These are phyloP conservation scores for Harpagus bidentatus DNA, from an alignment of 2,113 vertebrate species.

Conservation along the genomic window DNA sequence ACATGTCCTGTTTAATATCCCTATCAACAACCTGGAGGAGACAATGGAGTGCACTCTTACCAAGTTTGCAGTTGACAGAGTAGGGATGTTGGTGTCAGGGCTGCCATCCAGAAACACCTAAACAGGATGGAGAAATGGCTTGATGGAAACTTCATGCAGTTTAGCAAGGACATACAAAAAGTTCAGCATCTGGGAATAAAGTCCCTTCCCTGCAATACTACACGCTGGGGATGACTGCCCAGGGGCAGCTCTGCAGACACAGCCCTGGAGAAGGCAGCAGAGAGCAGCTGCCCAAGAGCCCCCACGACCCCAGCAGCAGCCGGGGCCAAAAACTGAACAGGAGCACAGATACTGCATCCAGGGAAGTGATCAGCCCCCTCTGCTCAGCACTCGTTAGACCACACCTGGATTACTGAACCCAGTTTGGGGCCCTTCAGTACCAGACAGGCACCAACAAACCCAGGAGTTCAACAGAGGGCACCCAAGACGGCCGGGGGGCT, in stretches of 20 bases:
- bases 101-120: not conserved
- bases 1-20: not conserved
- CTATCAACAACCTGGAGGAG: not conserved
- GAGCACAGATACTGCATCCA: not conserved
- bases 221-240: fast-evolving
- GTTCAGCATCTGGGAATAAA: not conserved
- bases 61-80: not conserved
- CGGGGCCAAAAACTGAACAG: not conserved
- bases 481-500: not conserved
- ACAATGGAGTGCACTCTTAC: not conserved
- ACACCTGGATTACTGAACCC: not conserved
- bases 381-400: not conserved
- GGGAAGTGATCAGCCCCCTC: not conserved
- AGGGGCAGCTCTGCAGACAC: not conserved
- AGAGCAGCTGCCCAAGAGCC: not conserved
- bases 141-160: not conserved
- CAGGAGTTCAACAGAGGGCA: fast-evolving
- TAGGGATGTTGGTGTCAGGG: not conserved
- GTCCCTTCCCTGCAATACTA: not conserved
- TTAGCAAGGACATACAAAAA: not conserved
- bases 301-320: not conserved
- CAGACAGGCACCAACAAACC: not conserved
- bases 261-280: not conserved
- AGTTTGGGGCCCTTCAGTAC: not conserved
- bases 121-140: not conserved